Evolutionary conservation across 53 echinoderm and acorn worm species (phyloP).

Genomic region (Apostichopus leukothele): DNA sequence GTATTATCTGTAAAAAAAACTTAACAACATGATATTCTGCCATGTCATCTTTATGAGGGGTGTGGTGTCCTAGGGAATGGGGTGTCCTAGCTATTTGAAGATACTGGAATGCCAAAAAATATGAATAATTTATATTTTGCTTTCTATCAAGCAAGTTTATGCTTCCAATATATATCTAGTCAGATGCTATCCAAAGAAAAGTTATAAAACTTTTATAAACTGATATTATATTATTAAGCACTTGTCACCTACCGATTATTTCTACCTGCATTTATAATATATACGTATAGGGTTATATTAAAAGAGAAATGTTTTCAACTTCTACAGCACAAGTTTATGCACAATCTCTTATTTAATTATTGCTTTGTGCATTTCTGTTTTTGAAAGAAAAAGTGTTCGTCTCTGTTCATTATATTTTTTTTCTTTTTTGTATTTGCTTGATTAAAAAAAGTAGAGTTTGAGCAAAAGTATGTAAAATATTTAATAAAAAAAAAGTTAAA

Average conservation of each 20-base stretch:
- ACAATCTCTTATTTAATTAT: not conserved
- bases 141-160: too few relatives aligned
- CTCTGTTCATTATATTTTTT: not conserved
- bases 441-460: not conserved
- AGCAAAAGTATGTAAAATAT: constrained; percentile 40
- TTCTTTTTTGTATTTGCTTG: not conserved
- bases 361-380: not conserved
- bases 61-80: too few relatives aligned
- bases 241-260: not conserved
- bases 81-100: too few relatives aligned
- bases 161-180: too few relatives aligned
- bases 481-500: constrained; percentile 12
- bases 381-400: not conserved
- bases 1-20: too few relatives aligned
- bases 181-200: too few relatives aligned
- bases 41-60: too few relatives aligned
- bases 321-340: constrained; percentile 21
- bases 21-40: too few relatives aligned
- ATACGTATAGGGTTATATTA: not conserved
- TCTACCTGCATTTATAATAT: not conserved
- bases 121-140: too few relatives aligned
- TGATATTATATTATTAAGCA: too few relatives aligned
- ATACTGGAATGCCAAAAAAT: too few relatives aligned
- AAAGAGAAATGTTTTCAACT: not conserved
- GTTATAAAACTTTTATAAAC: too few relatives aligned